Evolutionary conservation across 2,797 vertebrate species (phyloP), one percentile per base, ranked within the genome.

Genomic region (Benthosema pterotum): DNA sequence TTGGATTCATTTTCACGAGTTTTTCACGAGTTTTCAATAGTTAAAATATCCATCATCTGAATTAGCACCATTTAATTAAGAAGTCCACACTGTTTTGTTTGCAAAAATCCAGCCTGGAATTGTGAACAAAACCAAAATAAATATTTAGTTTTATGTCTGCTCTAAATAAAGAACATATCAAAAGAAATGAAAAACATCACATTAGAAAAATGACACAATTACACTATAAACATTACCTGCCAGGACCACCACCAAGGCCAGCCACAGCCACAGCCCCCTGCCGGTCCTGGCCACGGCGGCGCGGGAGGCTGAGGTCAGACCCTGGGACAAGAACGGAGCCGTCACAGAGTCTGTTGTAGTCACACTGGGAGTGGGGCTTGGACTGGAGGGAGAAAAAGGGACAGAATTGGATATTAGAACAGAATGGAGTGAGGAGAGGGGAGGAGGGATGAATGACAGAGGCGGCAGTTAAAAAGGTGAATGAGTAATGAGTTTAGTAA

Each of bases 191-290:
- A 25, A 25, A 25, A 25, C 25, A 25, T 25, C n/a, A n/a, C 7
- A 7, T 32, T 32, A 38, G 32, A 38, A 7, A 46, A 46, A 46
- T 15, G n/a, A n/a, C n/a, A n/a, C n/a, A n/a, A n/a, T n/a, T n/a
- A n/a, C n/a, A n/a, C n/a, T n/a, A n/a, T n/a, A n/a, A n/a, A n/a
- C n/a, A n/a, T 7, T 77, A 91, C 89, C 89, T 54, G 95, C 95
- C 12, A 97, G 85, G 18, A 98, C 77, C 2, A 97, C 82, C 50
- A 94, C 72, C 19, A 95, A 69, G 0, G 89, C 85, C 11, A 95
- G 59, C 1, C 94, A 94, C 28, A 95, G 70, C 93, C 94, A 96
- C 51, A 95, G 55, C 0, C 91, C 87, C 61, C 93, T 90, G 81
- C 90, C 87, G 0, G 89, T 74, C 0, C 87, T 88, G 54, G 88